Evolutionary conservation across 2,797 vertebrate species (phyloP), one percentile per base, ranked within the genome.

Genomic region (Anomalospiza imberbis): DNA sequence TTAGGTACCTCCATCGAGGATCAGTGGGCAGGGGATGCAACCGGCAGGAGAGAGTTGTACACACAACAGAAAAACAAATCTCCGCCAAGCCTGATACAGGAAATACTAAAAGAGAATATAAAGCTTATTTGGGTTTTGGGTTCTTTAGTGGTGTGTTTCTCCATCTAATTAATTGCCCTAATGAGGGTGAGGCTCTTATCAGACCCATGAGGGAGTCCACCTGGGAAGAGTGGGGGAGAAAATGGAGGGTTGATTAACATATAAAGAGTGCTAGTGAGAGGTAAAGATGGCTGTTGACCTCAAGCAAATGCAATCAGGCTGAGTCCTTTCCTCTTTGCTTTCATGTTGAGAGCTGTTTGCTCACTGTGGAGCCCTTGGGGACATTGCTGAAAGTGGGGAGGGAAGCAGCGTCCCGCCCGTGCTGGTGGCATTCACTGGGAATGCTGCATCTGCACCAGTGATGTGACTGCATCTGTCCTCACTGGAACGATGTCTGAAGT

Each of bases 301-400:
- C 11, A 45, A 87, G 89, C 17, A 95, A 96, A 93, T 93, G 75
- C 71, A 88, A 53, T 93, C 84, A 88, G 71, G 36, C 74, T 66
- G 2, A 61, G 74, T 93, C 71, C 71, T 92, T 93, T 90, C 61
- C 82, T 71, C 36, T 38, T 66, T 17, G 8, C 92, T 96, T 96
- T 91, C 84, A 89, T 65, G 67, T 45, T 70, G 63, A 48, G 84
- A 72, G 75, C 48, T 78, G 50, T 90, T 87, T 95, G 55, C 70
- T 68, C 47, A 31, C 38, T 76, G n/a, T 32, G 40, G 75, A 32
- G 62, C 48, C 0, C 0, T 42, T 61, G 72, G 58, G 82, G 90
- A 36, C 67, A 2, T 72, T 47, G 36, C 65, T 81, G 79, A 57
- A 90, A 63, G 89, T 4, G 24, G 13, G 73, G 61, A 76, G 68